A percentile compares a stretch with the other conserved stretches of the same genome.
Conservation (phyloP, 1,140 invertebrate genomes). For the Trichomalopsis sarcophagae region DNA sequence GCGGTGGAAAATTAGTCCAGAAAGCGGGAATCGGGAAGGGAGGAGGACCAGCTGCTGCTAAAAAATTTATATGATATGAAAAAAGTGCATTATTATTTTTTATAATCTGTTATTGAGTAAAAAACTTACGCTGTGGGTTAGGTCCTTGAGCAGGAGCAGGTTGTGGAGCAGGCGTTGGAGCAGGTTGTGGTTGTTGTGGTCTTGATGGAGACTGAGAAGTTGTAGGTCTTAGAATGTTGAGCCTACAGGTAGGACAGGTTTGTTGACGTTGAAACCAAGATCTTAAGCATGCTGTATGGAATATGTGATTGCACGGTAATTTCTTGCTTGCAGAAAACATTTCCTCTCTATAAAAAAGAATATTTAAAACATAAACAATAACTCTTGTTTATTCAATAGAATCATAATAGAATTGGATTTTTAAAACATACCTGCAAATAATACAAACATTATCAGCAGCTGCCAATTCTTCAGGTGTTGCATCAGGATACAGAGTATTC, state of each 20-base stretch:
- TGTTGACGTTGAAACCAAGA: slow-evolving; percentile 99
- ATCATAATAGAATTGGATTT: slow-evolving; percentile 9
- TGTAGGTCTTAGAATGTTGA: slow-evolving; percentile 92
- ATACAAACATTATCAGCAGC: slow-evolving; percentile 99
- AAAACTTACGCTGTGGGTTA: slow-evolving; percentile 60
- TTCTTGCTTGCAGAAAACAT: slow-evolving; percentile 92
- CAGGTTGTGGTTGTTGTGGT: slow-evolving; percentile 62
- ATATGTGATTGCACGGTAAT: slow-evolving; percentile 99
- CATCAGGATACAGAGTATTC: slow-evolving; percentile 98
- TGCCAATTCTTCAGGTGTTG: slow-evolving; percentile 94
- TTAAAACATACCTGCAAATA: slow-evolving; percentile 89
- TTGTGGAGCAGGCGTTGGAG: slow-evolving; percentile 67
- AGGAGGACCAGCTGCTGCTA: slow-evolving; percentile 61
- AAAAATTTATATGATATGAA: neutral
- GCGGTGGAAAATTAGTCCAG: slow-evolving; percentile 67
- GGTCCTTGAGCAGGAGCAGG: slow-evolving; percentile 66
- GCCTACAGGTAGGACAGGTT: slow-evolving; percentile 98
- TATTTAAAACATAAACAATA: slow-evolving; percentile 1
- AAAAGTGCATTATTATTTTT: neutral
- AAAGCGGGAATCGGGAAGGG: slow-evolving; percentile 66
- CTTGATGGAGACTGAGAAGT: slow-evolving; percentile 63
- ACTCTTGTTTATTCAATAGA: slow-evolving; percentile 7
- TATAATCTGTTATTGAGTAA: neutral
- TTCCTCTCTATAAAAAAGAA: slow-evolving; percentile 71
- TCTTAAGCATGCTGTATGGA: slow-evolving; percentile 97